These are phyloP conservation scores for Rhogogaster chlorosoma DNA, from an alignment of 2,888 invertebrate genomes.

Conservation along the genomic window DNA sequence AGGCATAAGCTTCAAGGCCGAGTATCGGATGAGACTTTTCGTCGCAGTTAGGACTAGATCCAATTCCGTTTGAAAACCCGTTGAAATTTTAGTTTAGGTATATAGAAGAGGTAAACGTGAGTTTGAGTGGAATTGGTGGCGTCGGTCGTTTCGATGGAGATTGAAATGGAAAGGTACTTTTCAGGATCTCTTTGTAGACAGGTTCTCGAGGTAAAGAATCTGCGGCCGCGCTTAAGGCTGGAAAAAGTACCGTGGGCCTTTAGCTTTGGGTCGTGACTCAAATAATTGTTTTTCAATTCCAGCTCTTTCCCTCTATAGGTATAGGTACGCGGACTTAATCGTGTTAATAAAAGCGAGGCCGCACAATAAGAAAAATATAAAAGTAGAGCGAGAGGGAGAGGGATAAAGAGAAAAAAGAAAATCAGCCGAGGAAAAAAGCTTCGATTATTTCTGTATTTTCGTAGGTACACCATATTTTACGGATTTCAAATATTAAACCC, in stretches of 20 bases:
- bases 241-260: neutral
- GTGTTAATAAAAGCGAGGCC: neutral
- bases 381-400: neutral
- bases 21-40: conserved; percentile 16
- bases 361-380: neutral
- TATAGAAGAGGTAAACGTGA: conserved; percentile 17
- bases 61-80: conserved; percentile 3
- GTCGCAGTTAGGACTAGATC: neutral
- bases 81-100: conserved; percentile 23
- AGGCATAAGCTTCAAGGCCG: neutral
- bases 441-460: neutral
- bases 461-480: neutral
- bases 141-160: conserved; percentile 43
- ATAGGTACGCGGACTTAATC: neutral
- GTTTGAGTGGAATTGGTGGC: conserved; percentile 37
- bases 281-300: conserved; percentile 42
- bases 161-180: conserved; percentile 37
- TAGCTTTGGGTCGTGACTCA: conserved; percentile 13
- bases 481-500: neutral
- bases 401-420: neutral
- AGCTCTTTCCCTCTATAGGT: neutral
- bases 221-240: neutral
- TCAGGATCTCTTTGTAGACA: conserved; percentile 22
- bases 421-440: neutral
- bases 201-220: neutral